Percentiles rank a stretch among this genome's conserved stretches.
phyloP scores from a whole-genome alignment of 1,140 invertebrate genomes.

The Nixonia krombeini region DNA sequence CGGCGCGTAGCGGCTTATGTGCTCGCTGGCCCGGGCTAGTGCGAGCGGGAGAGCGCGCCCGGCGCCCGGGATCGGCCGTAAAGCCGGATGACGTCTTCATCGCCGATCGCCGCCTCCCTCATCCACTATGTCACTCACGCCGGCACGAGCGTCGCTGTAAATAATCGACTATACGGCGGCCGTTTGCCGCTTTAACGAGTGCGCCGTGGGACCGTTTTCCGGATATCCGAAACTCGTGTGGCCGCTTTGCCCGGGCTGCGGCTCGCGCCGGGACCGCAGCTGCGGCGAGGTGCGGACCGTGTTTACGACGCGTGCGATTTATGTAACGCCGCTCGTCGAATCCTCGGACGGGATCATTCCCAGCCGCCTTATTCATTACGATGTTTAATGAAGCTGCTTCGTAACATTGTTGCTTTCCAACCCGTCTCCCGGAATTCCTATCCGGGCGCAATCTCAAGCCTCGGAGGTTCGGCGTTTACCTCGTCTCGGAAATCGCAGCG shows the following conservation, averaged over 20 bases:
- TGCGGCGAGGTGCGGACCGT: too few relatives aligned
- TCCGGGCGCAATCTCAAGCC: too few relatives aligned
- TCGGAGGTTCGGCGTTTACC: not conserved
- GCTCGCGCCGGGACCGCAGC: too few relatives aligned
- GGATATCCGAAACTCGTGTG: constrained; percentile 11
- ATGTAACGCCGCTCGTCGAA: too few relatives aligned
- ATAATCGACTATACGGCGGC: constrained; percentile 62
- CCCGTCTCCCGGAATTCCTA: too few relatives aligned
- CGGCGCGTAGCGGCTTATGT: too few relatives aligned
- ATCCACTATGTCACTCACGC: constrained; percentile 7
- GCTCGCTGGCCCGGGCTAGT: too few relatives aligned
- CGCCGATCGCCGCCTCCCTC: not conserved
- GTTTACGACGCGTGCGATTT: too few relatives aligned
- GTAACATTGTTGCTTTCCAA: too few relatives aligned
- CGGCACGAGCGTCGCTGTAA: constrained; percentile 58
- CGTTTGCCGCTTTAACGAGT: constrained; percentile 63
- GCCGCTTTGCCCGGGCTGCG: constrained; percentile 3
- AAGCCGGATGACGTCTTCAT: constrained; percentile 56
- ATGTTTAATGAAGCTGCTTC: not conserved
- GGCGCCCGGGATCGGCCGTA: constrained; percentile 17
- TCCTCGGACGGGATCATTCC: too few relatives aligned
- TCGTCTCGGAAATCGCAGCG: not conserved
- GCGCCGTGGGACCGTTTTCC: constrained; percentile 39
- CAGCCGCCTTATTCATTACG: not conserved
- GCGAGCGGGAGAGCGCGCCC: not conserved